phyloP scores from a whole-genome alignment of 2,888 invertebrate genomes.

The Neoitamus cyanurus region DNA sequence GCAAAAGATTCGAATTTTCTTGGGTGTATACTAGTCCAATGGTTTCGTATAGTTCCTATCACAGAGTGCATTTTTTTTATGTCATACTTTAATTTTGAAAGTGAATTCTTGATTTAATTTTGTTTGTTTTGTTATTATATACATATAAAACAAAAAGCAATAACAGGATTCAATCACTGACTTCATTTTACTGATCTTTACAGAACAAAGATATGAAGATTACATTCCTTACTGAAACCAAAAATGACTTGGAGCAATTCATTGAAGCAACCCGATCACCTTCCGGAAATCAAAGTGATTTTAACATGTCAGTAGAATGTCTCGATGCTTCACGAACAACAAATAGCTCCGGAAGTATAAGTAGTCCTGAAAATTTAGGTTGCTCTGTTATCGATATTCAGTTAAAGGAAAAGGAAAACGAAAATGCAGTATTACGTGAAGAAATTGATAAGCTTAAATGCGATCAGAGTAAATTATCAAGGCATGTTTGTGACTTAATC shows the following conservation, averaged over 20 bases:
- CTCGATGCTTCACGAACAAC: constrained; percentile 57
- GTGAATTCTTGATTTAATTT: too few relatives aligned
- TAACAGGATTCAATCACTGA: background rate
- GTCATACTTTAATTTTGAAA: too few relatives aligned
- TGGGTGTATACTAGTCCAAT: too few relatives aligned
- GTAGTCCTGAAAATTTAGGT: constrained; percentile 63
- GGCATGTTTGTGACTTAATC: constrained; percentile 54
- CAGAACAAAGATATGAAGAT: constrained; percentile 57
- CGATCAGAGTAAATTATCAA: constrained; percentile 55
- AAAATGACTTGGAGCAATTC: constrained; percentile 60
- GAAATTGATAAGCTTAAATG: constrained; percentile 54
- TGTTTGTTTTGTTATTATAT: too few relatives aligned
- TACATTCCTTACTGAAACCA: constrained; percentile 56
- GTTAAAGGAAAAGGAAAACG: constrained; percentile 62
- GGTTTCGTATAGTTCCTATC: too few relatives aligned
- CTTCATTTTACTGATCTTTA: constrained; percentile 6
- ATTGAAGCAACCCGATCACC: constrained; percentile 59
- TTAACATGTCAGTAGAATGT: constrained; percentile 59
- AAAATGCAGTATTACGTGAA: constrained; percentile 58
- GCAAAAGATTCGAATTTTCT: too few relatives aligned
- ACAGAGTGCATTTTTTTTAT: too few relatives aligned
- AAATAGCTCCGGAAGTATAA: constrained; percentile 57
- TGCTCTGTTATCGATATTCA: constrained; percentile 63
- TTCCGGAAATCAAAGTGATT: constrained; percentile 51
- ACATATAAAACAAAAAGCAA: too few relatives aligned